Base-by-base conservation (phyloP, 2,797 vertebrate genomes). In the Anomalospiza imberbis region DNA sequence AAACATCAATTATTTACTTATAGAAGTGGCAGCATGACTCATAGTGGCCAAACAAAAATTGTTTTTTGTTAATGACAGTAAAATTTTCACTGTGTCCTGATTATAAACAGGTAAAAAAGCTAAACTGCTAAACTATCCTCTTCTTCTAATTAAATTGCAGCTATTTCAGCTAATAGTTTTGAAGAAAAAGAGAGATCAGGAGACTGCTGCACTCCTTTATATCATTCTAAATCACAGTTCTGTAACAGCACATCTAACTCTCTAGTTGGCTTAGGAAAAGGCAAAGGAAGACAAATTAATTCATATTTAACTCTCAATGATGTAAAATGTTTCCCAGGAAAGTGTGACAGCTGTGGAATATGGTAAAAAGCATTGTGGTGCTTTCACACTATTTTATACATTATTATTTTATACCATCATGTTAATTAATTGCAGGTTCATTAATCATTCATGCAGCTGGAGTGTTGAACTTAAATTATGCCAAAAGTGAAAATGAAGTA, bases 371-470 rank as follows among this genome's bases (percentile, higher is more conserved):
- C 20, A 88, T 55, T 78, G 29, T 68, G 60, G 51, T 68, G 62
- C 67, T 96, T 95, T 91, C 77, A 93, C 54, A 84, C 40, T 85
- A 89, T 85, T 88, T 91, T 84, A 89, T 76, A 95, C 54, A 91
- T 91, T 86, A 93, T 79, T 94, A 95, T 90, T 96, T 90, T 74
- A 44, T 72, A 84, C 48, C 26, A 66, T 71, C 94, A 91, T 57
- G 38, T 34, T 54, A 97, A 97, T 95, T 93, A 95, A 91, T 96
- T 97, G 66, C 85, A 94, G 60, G 71, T 93, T 98, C 94, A 95
- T 97, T 97, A 96, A 97, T 97, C 61, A 94, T 95, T 96, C 95
- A 97, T 97, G 85, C 94, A 97, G 89, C 92, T 93, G 85, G 78
- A 97, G 77, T 96, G 94, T 88, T 97, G 97, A 97, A 96, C 73